Percentiles rank a stretch among this genome's conserved stretches.
These are phyloP conservation scores for Stegophylla sp. DNA, from an alignment of 2,888 invertebrate species.

Conservation along the genomic window DNA sequence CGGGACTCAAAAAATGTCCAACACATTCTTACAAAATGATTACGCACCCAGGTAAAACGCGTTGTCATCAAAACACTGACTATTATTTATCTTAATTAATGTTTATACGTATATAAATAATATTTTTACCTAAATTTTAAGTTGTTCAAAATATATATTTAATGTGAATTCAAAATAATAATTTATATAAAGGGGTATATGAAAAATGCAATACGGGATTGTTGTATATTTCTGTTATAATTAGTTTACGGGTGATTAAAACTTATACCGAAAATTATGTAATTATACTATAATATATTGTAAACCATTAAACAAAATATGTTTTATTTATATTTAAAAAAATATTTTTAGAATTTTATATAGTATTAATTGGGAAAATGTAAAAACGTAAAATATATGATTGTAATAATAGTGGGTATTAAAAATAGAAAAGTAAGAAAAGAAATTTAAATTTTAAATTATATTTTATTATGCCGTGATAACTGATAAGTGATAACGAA, in stretches of 20 bases:
- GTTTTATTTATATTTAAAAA: background rate
- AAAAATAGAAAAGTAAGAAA: too few relatives aligned
- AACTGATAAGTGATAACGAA: too few relatives aligned
- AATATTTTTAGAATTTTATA: background rate
- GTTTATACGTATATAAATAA: conserved; percentile 6
- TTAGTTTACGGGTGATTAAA: background rate
- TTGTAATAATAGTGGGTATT: too few relatives aligned
- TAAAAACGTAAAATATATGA: background rate
- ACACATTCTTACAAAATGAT: conserved; percentile 48
- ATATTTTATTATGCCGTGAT: too few relatives aligned
- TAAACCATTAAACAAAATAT: background rate
- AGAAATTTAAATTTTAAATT: too few relatives aligned
- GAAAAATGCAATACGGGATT: background rate
- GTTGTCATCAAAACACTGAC: background rate
- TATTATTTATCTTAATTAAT: background rate
- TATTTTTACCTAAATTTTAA: background rate
- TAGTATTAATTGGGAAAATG: too few relatives aligned
- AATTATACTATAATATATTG: conserved; percentile 13
- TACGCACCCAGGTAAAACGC: conserved; percentile 42
- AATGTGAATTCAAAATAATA: background rate
- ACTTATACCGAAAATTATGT: background rate
- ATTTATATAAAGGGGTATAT: conserved; percentile 6
- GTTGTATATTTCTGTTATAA: conserved; percentile 30
- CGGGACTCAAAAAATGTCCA: conserved; percentile 33
- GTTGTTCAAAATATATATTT: background rate